Percentiles rank a stretch among this genome's conserved stretches.
phyloP scores from a whole-genome alignment of 2,888 invertebrate genomes.

The Carabus problematicus region DNA sequence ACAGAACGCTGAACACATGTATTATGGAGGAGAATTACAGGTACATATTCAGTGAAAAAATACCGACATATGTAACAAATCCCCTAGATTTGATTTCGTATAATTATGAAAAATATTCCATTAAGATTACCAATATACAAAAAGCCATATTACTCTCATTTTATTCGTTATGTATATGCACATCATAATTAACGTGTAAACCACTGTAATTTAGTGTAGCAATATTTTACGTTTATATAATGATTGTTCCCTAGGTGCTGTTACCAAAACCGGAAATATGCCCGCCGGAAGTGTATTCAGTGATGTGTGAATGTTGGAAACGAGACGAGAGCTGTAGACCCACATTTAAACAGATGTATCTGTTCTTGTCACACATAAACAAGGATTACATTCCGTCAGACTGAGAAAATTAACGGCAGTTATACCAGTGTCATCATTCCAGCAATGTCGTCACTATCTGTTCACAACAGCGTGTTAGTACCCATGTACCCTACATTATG shows the following conservation, averaged over 20 bases:
- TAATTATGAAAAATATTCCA: slow-evolving; percentile 3
- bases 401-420: slow-evolving; percentile 46
- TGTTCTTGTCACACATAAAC: slow-evolving; percentile 70
- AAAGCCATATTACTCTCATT: background rate
- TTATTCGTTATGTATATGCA: background rate
- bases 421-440: too few species aligned
- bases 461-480: background rate
- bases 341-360: slow-evolving; percentile 72
- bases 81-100: too few species aligned
- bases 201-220: background rate
- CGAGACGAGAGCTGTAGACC: slow-evolving; percentile 67
- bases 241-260: slow-evolving; percentile 59
- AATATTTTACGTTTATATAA: too few species aligned
- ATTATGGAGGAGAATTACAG: slow-evolving; percentile 68
- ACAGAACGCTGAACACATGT: slow-evolving; percentile 71
- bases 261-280: slow-evolving; percentile 76
- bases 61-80: background rate
- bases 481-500: too few species aligned
- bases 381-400: slow-evolving; percentile 62
- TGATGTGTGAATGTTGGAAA: slow-evolving; percentile 76
- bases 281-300: slow-evolving; percentile 75
- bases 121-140: background rate
- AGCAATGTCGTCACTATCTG: slow-evolving; percentile 1
- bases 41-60: slow-evolving; percentile 52
- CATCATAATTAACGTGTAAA: background rate